Evolutionary conservation across 2,888 invertebrate species (phyloP).

Genomic region (Nephrotoma guestfalica): DNA sequence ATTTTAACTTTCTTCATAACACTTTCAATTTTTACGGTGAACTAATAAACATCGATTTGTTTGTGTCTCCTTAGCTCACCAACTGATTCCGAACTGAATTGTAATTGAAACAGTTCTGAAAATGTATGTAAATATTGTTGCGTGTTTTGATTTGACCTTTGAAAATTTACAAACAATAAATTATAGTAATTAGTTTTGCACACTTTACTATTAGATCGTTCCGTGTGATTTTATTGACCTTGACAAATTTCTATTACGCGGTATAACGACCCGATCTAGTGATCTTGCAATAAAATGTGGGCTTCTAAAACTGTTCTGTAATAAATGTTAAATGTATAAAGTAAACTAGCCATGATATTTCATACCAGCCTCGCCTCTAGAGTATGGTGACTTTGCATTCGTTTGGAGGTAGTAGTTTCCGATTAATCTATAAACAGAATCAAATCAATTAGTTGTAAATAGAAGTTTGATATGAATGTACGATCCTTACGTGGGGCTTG

Average conservation of each 20-base stretch:
- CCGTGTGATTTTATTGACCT: background rate
- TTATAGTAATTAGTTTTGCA: background rate
- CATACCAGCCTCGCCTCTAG: constrained; percentile 18
- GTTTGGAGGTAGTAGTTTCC: constrained; percentile 31
- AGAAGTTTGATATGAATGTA: background rate
- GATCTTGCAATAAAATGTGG: background rate
- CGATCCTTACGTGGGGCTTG: constrained; percentile 12
- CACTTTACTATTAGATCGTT: too few relatives aligned
- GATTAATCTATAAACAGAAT: constrained; percentile 17
- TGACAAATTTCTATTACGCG: background rate
- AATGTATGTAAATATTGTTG: background rate
- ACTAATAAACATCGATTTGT: too few relatives aligned
- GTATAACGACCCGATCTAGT: background rate
- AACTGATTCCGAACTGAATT: background rate
- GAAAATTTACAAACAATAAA: background rate
- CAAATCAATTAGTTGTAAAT: background rate
- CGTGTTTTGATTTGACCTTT: background rate
- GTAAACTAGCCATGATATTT: background rate
- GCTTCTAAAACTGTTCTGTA: background rate
- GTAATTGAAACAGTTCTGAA: background rate
- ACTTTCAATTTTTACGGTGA: background rate
- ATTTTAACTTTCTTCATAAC: background rate
- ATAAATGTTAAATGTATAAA: background rate
- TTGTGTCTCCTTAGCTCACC: background rate
- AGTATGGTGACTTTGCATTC: constrained; percentile 25